Evolutionary conservation across 2,888 invertebrate species (phyloP).

Genomic region (Drosophila hamatofila): DNA sequence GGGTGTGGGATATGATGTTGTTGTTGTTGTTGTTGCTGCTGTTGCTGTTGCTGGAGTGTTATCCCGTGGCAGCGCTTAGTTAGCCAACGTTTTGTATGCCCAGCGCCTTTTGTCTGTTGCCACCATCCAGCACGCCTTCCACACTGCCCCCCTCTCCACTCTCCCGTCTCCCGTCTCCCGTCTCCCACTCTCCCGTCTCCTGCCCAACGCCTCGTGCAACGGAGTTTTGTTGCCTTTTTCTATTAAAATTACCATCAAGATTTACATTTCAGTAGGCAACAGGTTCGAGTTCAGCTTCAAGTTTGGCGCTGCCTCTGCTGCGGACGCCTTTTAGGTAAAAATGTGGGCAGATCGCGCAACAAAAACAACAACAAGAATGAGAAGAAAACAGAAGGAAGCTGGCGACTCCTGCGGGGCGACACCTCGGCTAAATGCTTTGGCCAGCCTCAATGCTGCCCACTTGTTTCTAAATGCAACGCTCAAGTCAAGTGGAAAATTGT

Average conservation of each 20-base stretch:
- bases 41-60: conserved; percentile 47
- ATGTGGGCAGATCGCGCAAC: conserved; percentile 64
- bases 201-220: conserved; percentile 30
- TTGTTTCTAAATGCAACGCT: conserved; percentile 56
- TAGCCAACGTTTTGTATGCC: conserved; percentile 77
- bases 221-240: conserved; percentile 64
- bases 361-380: conserved; percentile 7
- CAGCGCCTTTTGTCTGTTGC: conserved; percentile 62
- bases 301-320: conserved; percentile 22
- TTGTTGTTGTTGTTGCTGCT: conserved; percentile 38
- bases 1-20: conserved; percentile 56
- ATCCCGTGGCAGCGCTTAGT: conserved; percentile 77
- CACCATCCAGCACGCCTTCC: neutral
- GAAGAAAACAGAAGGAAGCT: conserved; percentile 5
- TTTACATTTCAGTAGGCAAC: conserved; percentile 81
- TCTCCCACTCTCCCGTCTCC: neutral
- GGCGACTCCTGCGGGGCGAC: conserved; percentile 33
- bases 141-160: neutral
- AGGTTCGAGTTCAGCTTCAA: conserved; percentile 61
- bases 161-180: neutral
- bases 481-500: conserved; percentile 84
- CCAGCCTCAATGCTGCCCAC: conserved; percentile 62
- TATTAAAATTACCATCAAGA: conserved; percentile 84
- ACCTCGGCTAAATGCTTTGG: conserved; percentile 61
- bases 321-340: conserved; percentile 69